Conservation (phyloP, 53 echinoderm and acorn worm species). For the Arbacia lixula region DNA sequence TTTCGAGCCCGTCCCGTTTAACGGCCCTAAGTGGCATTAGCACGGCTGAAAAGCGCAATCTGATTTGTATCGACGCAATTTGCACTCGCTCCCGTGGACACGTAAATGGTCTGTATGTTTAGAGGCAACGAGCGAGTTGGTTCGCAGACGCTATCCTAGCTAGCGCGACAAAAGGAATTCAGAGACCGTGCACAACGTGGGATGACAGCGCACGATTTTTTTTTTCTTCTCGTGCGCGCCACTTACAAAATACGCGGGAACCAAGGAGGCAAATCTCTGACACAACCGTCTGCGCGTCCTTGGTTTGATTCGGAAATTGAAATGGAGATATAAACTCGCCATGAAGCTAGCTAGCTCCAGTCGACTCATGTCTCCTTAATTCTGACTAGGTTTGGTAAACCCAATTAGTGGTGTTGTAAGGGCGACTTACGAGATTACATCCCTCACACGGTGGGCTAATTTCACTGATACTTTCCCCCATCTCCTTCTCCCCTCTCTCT, state of each 20-base stretch:
- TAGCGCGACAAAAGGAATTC: not conserved
- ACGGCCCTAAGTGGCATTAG: slow-evolving; percentile 52
- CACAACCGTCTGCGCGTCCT: slow-evolving; percentile 3
- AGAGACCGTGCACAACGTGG: not conserved
- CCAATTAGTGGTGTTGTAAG: slow-evolving; percentile 52
- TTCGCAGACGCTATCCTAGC: too few relatives aligned
- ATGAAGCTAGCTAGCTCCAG: too few relatives aligned
- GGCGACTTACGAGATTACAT: slow-evolving; percentile 56
- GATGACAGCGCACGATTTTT: not conserved
- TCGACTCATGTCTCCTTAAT: too few relatives aligned
- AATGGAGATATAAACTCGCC: slow-evolving; percentile 36
- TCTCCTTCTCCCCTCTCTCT: too few relatives aligned
- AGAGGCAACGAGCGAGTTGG: not conserved
- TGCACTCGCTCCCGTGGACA: slow-evolving; percentile 37
- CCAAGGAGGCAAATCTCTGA: not conserved
- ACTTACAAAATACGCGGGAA: not conserved
- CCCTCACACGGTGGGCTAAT: not conserved
- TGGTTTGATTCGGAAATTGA: slow-evolving; percentile 13
- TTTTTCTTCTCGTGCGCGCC: not conserved
- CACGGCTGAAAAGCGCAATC: slow-evolving; percentile 21
- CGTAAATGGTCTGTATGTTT: slow-evolving; percentile 36
- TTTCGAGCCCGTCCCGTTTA: slow-evolving; percentile 38
- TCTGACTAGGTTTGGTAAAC: slow-evolving; percentile 26
- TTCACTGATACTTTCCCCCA: not conserved
- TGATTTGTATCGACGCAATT: slow-evolving; percentile 51